A percentile compares a stretch with the other conserved stretches of the same genome.
phyloP scores from a whole-genome alignment of 2,888 invertebrate genomes.

The Epistrophe eligans region DNA sequence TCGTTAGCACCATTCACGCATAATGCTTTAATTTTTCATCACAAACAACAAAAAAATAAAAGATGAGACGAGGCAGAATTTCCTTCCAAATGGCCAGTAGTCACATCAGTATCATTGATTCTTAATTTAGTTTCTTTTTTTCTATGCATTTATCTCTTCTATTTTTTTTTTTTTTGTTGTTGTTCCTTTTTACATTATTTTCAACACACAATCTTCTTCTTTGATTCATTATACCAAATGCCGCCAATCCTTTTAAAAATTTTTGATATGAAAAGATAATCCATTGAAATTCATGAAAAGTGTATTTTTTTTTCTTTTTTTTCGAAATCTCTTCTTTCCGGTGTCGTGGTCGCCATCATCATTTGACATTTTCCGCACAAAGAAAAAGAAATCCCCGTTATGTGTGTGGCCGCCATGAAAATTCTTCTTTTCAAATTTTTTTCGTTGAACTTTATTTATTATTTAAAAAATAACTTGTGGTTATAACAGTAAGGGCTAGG shows the following conservation, averaged over 20 bases:
- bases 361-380: conserved; percentile 43
- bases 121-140: neutral
- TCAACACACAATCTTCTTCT: conserved; percentile 17
- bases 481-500: neutral
- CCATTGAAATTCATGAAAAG: conserved; percentile 32
- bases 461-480: conserved; percentile 19
- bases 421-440: neutral
- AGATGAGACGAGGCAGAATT: neutral
- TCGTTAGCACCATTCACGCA: conserved; percentile 32
- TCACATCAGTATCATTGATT: conserved; percentile 4
- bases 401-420: conserved; percentile 30
- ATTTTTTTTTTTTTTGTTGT: neutral
- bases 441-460: conserved; percentile 24
- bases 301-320: neutral
- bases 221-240: conserved; percentile 38
- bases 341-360: neutral
- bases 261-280: conserved; percentile 30
- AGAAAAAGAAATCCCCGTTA: conserved; percentile 27
- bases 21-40: conserved; percentile 22
- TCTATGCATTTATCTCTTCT: neutral
- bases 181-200: neutral
- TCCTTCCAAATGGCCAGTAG: neutral
- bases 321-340: conserved; percentile 21
- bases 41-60: neutral
- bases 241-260: conserved; percentile 36